phyloP scores from a whole-genome alignment of 1,140 invertebrate genomes.

The Callitettix versicolor region DNA sequence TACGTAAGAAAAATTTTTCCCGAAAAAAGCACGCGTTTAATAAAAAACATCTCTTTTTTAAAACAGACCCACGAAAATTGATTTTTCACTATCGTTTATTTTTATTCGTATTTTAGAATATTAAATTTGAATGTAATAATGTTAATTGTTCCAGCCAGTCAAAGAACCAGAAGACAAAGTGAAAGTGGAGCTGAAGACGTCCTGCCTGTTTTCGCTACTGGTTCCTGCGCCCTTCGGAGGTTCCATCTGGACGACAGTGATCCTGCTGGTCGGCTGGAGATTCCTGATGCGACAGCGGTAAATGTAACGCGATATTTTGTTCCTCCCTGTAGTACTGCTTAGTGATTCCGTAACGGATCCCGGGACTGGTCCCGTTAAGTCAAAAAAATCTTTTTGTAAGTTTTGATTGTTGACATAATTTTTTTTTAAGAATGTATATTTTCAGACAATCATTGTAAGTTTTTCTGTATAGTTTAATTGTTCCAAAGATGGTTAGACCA shows the following conservation, averaged over 20 bases:
- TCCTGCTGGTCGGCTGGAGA: constrained; percentile 32
- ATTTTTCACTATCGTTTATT: neutral
- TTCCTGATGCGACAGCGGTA: constrained; percentile 27
- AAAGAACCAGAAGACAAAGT: neutral
- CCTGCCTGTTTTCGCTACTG: constrained; percentile 30
- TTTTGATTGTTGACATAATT: constrained; percentile 2
- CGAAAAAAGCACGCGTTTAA: too few relatives aligned
- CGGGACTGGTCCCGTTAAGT: neutral
- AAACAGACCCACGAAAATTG: too few relatives aligned
- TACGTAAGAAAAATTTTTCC: too few relatives aligned
- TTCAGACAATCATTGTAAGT: neutral
- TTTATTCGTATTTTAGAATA: too few relatives aligned
- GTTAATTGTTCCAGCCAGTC: neutral
- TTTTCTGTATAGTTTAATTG: constrained; percentile 6
- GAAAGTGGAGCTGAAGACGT: constrained; percentile 17
- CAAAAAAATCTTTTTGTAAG: neutral
- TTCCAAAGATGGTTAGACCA: constrained; percentile 22
- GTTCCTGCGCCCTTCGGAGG: constrained; percentile 28
- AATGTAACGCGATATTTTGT: neutral
- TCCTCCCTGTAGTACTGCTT: neutral
- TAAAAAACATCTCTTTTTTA: too few relatives aligned
- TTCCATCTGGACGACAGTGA: constrained; percentile 34
- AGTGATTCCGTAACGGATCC: neutral
- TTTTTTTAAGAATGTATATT: neutral
- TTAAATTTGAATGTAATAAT: too few relatives aligned